Conservation (phyloP, 2,888 invertebrate genomes). For the Aleiodes alternator region DNA sequence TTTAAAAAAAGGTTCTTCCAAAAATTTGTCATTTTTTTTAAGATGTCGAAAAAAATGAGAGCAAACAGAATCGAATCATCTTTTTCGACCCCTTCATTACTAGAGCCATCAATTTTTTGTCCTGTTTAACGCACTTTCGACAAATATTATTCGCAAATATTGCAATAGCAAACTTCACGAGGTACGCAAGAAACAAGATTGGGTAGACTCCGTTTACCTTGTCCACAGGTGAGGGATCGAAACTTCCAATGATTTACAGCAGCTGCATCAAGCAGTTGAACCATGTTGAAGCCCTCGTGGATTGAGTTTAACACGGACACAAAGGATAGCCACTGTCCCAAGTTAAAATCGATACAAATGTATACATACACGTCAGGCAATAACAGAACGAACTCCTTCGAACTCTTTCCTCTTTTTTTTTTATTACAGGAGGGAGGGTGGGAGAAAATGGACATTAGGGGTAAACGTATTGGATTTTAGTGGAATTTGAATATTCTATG, state of each 20-base stretch:
- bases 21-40: too few relatives aligned
- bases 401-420: not conserved
- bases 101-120: too few relatives aligned
- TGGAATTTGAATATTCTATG: too few relatives aligned
- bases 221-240: constrained; percentile 52
- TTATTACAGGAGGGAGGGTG: too few relatives aligned
- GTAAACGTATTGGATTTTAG: too few relatives aligned
- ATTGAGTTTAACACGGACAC: constrained; percentile 6
- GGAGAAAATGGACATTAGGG: too few relatives aligned
- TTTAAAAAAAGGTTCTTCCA: too few relatives aligned
- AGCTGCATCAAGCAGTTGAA: constrained; percentile 60
- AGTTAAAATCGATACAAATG: constrained; percentile 63
- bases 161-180: constrained; percentile 30
- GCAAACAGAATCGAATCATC: not conserved
- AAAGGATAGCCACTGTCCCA: constrained; percentile 65
- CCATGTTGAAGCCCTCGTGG: constrained; percentile 1
- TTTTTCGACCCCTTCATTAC: not conserved
- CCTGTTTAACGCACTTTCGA: not conserved
- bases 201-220: constrained; percentile 3
- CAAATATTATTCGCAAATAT: constrained; percentile 34
- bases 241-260: constrained; percentile 61
- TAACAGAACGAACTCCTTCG: constrained; percentile 12
- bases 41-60: too few relatives aligned
- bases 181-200: constrained; percentile 37
- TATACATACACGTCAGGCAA: constrained; percentile 55